Percentiles rank a stretch among this genome's conserved stretches.
Conservation (phyloP, 2,888 invertebrate genomes). For the Omphaloscelis lunosa region DNA sequence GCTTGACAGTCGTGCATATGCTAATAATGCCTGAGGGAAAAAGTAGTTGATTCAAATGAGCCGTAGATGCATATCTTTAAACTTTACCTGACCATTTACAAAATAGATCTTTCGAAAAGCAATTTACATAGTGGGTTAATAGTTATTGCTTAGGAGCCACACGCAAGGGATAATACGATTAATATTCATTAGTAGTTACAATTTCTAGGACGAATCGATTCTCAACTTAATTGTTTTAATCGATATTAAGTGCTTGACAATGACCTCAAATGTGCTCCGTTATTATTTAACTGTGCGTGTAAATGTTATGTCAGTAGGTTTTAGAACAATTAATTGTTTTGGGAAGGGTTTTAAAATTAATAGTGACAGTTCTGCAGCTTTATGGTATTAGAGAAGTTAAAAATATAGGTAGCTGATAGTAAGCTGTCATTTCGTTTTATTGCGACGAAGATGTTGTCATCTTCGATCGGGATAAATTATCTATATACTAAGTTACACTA, state of each 20-base stretch:
- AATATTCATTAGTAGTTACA: slow-evolving; percentile 58
- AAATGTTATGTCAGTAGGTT: slow-evolving; percentile 31
- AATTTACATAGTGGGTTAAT: slow-evolving; percentile 68
- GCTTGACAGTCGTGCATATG: not conserved
- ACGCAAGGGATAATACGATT: slow-evolving; percentile 65
- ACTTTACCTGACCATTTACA: slow-evolving; percentile 22
- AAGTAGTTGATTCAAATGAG: slow-evolving; percentile 4
- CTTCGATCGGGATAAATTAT: not conserved
- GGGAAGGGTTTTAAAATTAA: not conserved
- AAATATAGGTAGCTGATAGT: too few relatives aligned
- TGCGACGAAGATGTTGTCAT: too few relatives aligned
- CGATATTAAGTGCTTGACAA: slow-evolving; percentile 53
- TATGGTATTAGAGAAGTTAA: not conserved
- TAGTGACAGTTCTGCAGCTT: not conserved
- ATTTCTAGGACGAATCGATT: slow-evolving; percentile 45
- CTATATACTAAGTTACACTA: not conserved
- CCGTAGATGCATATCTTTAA: slow-evolving; percentile 22
- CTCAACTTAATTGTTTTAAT: slow-evolving; percentile 44
- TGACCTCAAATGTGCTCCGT: slow-evolving; percentile 44
- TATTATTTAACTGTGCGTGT: slow-evolving; percentile 24
- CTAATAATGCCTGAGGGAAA: slow-evolving; percentile 10
- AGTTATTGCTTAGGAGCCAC: slow-evolving; percentile 59
- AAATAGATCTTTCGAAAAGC: slow-evolving; percentile 54
- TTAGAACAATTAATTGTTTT: not conserved
- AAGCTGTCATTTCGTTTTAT: not conserved